Base-by-base conservation (phyloP, 2,888 invertebrate genomes). In the Iphiclides podalirius region DNA sequence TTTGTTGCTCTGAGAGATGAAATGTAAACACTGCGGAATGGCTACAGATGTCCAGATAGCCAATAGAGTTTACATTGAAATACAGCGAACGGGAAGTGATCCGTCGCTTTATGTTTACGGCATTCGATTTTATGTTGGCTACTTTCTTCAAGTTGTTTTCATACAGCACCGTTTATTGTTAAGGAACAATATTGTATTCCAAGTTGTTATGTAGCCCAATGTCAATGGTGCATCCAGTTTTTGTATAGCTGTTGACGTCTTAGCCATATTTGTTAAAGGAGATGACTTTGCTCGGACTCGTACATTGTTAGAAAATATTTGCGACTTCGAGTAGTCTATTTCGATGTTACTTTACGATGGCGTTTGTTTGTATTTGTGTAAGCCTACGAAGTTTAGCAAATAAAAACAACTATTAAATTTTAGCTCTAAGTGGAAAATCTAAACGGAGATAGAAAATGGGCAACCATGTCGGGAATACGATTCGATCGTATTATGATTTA, bases 31-130 rank as follows among this genome's bases (percentile, higher is more conserved):
- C 70, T 70, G 75, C 67, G 72, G 67, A 70, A 75, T 72, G 75
- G 79, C 71, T 77, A 75, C 84, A 85, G 81, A 86, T 85, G 86
- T 84, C 84, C 87, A 85, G 86, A 85, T 87, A 86, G 84, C 81
- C 86, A 84, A 86, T 85, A 80, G 76, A 71, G 64, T 60, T 54
- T 64, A 60, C 67, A 62, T 17, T 47, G 76, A 72, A 57, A 67
- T 55, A 68, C 52, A 52, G 50, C 33, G 49, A 52, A 52, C 72
- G 62, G 64, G 80, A 80, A 68, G 64, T 52, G 73, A 55, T 51
- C 35, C 11, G 4, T 12, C 17, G n/a, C n/a, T n/a, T n/a, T n/a
- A n/a, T n/a, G n/a, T n/a, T n/a, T n/a, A n/a, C n/a, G n/a, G n/a
- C n/a, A n/a, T n/a, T n/a, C n/a, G n/a, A n/a, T n/a, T n/a, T n/a